Evolutionary conservation across 2,888 invertebrate species (phyloP).

Genomic region (Caenorhabditis sp.): DNA sequence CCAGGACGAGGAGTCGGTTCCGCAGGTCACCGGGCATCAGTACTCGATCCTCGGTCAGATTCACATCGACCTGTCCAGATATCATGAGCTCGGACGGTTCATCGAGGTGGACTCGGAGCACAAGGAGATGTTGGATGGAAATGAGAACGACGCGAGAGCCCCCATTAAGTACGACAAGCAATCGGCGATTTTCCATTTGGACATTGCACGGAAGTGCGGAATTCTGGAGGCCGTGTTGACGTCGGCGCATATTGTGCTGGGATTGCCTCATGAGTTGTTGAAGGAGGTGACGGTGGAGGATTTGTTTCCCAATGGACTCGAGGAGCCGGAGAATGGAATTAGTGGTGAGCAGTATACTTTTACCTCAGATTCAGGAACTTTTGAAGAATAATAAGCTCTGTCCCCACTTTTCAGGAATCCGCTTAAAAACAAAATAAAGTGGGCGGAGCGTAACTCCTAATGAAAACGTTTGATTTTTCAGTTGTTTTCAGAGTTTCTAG

Average conservation of each 20-base stretch:
- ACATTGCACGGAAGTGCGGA: conserved; percentile 85
- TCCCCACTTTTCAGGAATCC: no score
- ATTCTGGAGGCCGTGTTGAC: conserved; percentile 85
- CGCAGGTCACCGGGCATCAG: conserved; percentile 67
- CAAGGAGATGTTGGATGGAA: conserved; percentile 58
- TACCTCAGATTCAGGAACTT: not conserved
- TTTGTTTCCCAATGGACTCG: conserved; percentile 63
- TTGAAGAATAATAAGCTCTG: no score
- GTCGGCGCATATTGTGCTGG: conserved; percentile 84
- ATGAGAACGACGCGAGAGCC: conserved; percentile 69
- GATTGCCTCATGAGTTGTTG: conserved; percentile 85
- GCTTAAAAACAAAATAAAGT: no score
- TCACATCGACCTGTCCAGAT: conserved; percentile 86
- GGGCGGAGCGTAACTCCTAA: no score
- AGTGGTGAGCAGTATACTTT: conserved; percentile 18
- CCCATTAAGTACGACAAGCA: conserved; percentile 84
- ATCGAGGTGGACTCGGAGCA: conserved; percentile 70
- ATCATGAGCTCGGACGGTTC: conserved; percentile 86
- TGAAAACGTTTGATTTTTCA: no score
- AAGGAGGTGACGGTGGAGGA: conserved; percentile 84
- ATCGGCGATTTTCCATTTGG: conserved; percentile 86
- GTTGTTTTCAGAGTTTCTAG: no score
- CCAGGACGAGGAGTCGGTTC: conserved; percentile 9
- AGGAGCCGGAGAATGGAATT: conserved; percentile 76
- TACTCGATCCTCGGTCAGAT: conserved; percentile 85